Conservation (phyloP, 2,888 invertebrate genomes). For the Drosophila niveifrons region DNA sequence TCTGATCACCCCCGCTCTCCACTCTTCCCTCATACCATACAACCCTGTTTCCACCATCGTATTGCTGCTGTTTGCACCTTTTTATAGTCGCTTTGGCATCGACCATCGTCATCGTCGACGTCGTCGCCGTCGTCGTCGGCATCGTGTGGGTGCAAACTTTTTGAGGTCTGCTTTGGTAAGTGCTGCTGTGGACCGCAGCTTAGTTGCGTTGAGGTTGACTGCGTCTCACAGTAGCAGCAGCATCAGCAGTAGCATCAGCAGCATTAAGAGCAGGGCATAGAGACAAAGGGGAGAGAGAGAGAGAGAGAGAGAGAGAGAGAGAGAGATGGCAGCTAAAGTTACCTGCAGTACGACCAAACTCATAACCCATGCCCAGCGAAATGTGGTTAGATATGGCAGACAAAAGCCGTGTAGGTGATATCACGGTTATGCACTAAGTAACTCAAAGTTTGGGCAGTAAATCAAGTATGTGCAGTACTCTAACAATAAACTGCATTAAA, state of each 20-base stretch:
- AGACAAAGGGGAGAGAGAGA: not conserved
- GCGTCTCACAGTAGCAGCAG: conserved; percentile 45
- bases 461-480: too few species aligned
- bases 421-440: not conserved
- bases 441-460: not conserved
- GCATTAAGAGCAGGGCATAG: conserved; percentile 13
- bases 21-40: not conserved
- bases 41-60: conserved; percentile 24
- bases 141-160: conserved; percentile 73
- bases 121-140: conserved; percentile 4
- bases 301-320: conserved; percentile 2
- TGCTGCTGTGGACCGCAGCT: conserved; percentile 78
- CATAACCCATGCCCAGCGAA: conserved; percentile 45
- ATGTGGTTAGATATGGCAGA: conserved; percentile 45
- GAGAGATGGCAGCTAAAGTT: conserved; percentile 14
- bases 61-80: conserved; percentile 71
- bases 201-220: conserved; percentile 78
- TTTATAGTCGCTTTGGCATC: conserved; percentile 60
- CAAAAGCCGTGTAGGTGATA: conserved; percentile 42
- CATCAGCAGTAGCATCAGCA: conserved; percentile 20
- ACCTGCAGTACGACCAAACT: conserved; percentile 37
- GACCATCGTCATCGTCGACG: conserved; percentile 15
- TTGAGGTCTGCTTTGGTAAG: conserved; percentile 79
- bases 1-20: conserved; percentile 33
- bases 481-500: not conserved